Base-by-base conservation (phyloP, 1,140 invertebrate genomes). In the Platyscapa corneri region DNA sequence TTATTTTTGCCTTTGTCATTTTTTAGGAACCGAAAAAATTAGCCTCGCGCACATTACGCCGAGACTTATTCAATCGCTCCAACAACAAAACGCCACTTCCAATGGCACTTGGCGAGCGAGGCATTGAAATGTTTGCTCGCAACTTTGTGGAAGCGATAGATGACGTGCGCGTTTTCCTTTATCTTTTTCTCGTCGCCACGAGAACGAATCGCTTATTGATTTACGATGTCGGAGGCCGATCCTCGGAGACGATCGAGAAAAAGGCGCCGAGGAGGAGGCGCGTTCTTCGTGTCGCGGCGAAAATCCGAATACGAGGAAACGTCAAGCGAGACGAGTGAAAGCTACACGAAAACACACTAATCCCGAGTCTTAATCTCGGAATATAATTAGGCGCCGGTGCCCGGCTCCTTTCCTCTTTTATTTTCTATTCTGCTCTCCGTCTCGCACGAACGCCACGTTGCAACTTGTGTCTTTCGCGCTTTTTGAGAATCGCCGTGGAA, bases 381-480 rank as follows among this genome's bases (percentile, higher is more conserved):
- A 60, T 27, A 23, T 60, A 23, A 60, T 23, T 53, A 53, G 8
- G 49, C 49, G 49, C 49, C 18, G 8, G 49, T 20, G 18, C 49
- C 3, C 27, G 64, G 18, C 75, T 53, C 49, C 18, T 77, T 49
- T 37, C 32, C 18, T 42, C 56, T 30, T 14, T 23, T 16, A 16
- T 23, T 65, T 23, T 42, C 23, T 79, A 1, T 23, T 30, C 10
- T 37, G 34, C 37, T 70, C 37, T 74, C 39, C 39, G 3, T 75
- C 39, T 46, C 27, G 23, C 64, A 34, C 64, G 3, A 67, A 60
- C 18, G 49, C 49, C 30, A 23, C 37, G 67, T 67, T n/a, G 72
- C 20, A 30, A 65, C 20, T 67, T 27, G 60, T 67, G 64, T 80
- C n/a, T 80, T 80, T 80, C 60, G 78, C 53, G 16, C 32, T 46